phyloP scores from a whole-genome alignment of 2,797 vertebrate genomes.

The Champsocephalus esox region DNA sequence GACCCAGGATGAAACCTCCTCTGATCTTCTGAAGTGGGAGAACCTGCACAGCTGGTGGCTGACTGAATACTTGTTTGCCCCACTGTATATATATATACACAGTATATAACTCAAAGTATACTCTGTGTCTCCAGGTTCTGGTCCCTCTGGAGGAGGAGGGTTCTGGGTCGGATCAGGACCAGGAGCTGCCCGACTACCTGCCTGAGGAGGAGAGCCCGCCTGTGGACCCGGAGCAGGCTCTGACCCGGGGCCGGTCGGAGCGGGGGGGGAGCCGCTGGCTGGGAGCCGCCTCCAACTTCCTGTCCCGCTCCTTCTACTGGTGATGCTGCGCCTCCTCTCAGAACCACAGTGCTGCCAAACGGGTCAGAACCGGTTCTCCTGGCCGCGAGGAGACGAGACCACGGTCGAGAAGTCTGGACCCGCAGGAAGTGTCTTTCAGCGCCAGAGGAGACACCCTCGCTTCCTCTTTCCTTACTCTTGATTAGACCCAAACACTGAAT shows the following conservation, averaged over 20 bases:
- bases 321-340: slow-evolving; percentile 80
- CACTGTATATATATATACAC: too few relatives aligned
- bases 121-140: slow-evolving; percentile 81
- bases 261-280: slow-evolving; percentile 82
- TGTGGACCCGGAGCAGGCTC: slow-evolving; percentile 91
- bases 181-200: slow-evolving; percentile 91
- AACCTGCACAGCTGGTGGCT: too few relatives aligned
- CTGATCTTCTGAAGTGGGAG: too few relatives aligned
- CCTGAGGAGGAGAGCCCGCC: slow-evolving; percentile 93
- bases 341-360: slow-evolving; percentile 71
- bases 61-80: too few relatives aligned
- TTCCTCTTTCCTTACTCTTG: too few relatives aligned
- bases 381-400: too few relatives aligned
- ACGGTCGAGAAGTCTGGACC: too few relatives aligned
- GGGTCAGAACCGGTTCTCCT: neutral
- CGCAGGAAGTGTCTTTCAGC: too few relatives aligned
- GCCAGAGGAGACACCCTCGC: too few relatives aligned
- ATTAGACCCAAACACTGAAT: too few relatives aligned
- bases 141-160: slow-evolving; percentile 89
- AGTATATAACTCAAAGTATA: too few relatives aligned
- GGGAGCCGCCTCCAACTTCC: slow-evolving; percentile 93
- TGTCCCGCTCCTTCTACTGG: slow-evolving; percentile 96
- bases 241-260: slow-evolving; percentile 68
- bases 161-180: slow-evolving; percentile 88
- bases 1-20: too few relatives aligned